Evolutionary conservation across 2,113 vertebrate genomes (phyloP), one percentile per base, ranked within the genome.

Genomic region (Scortum barcoo): DNA sequence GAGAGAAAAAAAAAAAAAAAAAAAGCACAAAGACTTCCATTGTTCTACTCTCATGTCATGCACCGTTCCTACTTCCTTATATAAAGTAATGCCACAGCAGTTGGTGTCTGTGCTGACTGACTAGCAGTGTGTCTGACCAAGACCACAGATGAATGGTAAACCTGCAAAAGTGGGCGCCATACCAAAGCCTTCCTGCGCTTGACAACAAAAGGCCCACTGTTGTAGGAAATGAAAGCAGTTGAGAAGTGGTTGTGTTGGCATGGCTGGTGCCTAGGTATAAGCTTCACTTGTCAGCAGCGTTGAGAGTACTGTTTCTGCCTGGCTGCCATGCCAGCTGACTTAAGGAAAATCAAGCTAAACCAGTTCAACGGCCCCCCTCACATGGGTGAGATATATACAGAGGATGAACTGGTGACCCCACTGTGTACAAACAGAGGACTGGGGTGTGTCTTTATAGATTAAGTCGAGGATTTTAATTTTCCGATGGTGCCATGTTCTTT

Each of bases 151-250:
- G 87, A 88, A 86, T 66, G 54, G 84, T 73, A 87, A 93, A 91
- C 77, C 82, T 26, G 60, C 75, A 87, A 87, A 85, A 72, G 65
- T 58, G 67, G 81, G 80, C 46, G 2, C 70, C 40, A 66, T 48
- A 68, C 86, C 58, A 62, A 83, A 81, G 70, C 82, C 80, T 66
- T 75, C 62, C 86, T 89, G 85, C 60, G 42, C 66, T 42, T 26
- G 10, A 75, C 53, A 91, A 94, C 93, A 95, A 94, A 91, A 92
- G 88, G 60, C 78, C 88, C 79, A 87, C 93, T 95, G 94, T 94
- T 91, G 70, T 85, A 67, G 85, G 74, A 88, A 92, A 90, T 63
- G 76, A 78, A 89, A 86, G 86, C 61, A 68, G 86, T 88, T 84
- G 85, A 89, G 88, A 74, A 79, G 86, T 76, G 73, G 78, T 87